Evolutionary conservation across 2,113 vertebrate species (phyloP).

Genomic region (Hyla sarda): DNA sequence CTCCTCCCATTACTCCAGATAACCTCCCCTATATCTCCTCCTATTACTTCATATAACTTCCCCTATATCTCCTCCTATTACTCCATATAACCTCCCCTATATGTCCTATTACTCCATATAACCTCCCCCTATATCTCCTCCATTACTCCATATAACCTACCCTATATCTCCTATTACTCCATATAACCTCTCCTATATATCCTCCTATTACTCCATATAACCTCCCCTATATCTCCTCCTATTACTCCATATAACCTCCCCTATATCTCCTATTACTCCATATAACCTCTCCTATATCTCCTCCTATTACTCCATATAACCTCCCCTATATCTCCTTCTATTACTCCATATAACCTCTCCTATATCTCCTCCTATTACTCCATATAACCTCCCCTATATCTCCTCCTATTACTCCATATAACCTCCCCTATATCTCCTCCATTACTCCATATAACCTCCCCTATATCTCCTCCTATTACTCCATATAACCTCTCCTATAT

Average conservation of each 20-base stretch:
- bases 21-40: too few relatives aligned
- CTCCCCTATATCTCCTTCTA: too few relatives aligned
- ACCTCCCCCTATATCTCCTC: too few relatives aligned
- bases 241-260: background rate
- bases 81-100: too few relatives aligned
- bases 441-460: background rate
- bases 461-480: background rate
- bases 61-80: background rate
- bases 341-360: background rate
- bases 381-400: too few relatives aligned
- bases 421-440: background rate
- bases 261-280: background rate
- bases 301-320: too few relatives aligned
- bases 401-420: background rate
- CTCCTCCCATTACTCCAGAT: too few relatives aligned
- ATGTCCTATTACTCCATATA: too few relatives aligned
- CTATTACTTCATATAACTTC: too few relatives aligned
- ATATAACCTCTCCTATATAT: background rate
- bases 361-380: background rate
- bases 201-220: background rate
- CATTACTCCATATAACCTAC: too few relatives aligned
- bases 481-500: background rate
- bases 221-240: background rate
- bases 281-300: too few relatives aligned
- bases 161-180: too few relatives aligned